Evolutionary conservation across 2,113 vertebrate genomes (phyloP).

Genomic region (Vombatus ursinus): DNA sequence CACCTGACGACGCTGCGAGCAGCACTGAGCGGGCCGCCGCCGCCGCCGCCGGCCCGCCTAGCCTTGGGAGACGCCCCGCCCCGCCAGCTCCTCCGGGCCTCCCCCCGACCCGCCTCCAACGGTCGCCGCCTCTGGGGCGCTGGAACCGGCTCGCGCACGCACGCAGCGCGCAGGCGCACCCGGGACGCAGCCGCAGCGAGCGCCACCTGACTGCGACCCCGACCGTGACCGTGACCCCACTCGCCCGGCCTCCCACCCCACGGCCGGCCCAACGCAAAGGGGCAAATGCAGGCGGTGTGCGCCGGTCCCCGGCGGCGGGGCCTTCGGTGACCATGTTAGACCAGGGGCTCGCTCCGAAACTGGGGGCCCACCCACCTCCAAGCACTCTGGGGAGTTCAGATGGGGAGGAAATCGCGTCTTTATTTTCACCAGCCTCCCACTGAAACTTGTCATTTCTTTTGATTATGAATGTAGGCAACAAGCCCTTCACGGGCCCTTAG

Average conservation of each 20-base stretch:
- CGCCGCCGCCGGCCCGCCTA: not conserved
- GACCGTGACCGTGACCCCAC: not conserved
- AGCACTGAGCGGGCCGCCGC: not conserved
- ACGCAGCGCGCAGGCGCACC: not conserved
- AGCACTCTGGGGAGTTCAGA: no score
- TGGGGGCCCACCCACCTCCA: no score
- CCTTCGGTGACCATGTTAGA: not conserved
- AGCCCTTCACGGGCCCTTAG: not conserved
- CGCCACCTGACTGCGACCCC: not conserved
- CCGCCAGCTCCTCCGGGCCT: not conserved
- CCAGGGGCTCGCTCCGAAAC: no score
- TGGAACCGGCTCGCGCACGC: not conserved
- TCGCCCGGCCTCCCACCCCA: no score
- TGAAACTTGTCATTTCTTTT: not conserved
- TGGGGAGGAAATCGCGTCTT: not conserved
- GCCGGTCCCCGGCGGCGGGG: not conserved
- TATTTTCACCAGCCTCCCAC: not conserved
- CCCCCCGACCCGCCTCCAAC: not conserved
- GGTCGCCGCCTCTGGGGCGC: constrained; percentile 5
- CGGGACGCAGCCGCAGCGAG: not conserved
- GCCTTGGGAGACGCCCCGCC: accelerated
- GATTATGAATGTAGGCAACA: not conserved
- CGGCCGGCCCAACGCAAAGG: no score
- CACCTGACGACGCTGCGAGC: not conserved
- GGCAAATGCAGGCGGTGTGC: not conserved